Base-by-base conservation (phyloP, 2,797 vertebrate genomes). In the Loris lydekkerianus region DNA sequence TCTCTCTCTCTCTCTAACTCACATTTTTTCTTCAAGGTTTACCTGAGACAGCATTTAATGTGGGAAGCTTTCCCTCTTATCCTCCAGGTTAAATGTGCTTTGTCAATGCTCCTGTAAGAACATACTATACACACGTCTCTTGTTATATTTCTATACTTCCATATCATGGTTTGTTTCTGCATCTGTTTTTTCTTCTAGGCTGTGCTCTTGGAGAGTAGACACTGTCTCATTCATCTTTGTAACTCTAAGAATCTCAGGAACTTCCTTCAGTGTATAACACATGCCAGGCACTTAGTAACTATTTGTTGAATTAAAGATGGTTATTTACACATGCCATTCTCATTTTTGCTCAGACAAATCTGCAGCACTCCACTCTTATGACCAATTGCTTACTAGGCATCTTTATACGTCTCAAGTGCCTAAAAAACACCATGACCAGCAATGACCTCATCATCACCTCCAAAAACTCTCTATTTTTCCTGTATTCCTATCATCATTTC, bases 1-100 rank as follows among this genome's bases (percentile, higher is more conserved):
- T 31, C 61, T 31, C 61, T 31, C 27, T 63, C 25, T 27, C 1
- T 27, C 7, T 13, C 11, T 63, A 89, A 56, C 58, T 90, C 21
- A 17, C 31, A 61, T 53, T 77, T 61, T 70, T 49, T 86, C 56
- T 78, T 95, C 20, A 80, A 73, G 83, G 88, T 58, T 95, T n/a
- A 34, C 14, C 14, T n/a, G 80, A 91, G 86, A 70, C 5, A 40
- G 60, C 34, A 40, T 69, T 76, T 92, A 25, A n/a, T 67, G n/a
- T 73, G 53, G 67, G n/a, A 70, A 63, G 15, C 63, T 25, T 77
- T 37, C 37, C 46, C 5, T 69, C 53, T 76, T 87, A 46, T 56
- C 49, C 31, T 13, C 18, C 17, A 56, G 37, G 72, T 70, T 60
- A 92, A 43, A 37, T 60, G 49, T 9, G 92, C 88, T 58, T 88